phyloP scores from a whole-genome alignment of 2,113 vertebrate species.

The Coreoperca whiteheadi region DNA sequence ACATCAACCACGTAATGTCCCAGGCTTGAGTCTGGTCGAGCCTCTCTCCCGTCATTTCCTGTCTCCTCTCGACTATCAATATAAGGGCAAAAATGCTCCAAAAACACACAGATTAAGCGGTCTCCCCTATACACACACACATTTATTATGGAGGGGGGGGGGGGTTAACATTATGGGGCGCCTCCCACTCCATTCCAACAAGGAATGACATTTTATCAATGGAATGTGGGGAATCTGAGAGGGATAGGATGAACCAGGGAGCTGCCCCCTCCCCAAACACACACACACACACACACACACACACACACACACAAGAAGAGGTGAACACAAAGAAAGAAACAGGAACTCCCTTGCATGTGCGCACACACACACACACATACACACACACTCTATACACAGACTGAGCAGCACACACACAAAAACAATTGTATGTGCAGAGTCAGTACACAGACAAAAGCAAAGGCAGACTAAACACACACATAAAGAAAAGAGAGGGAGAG shows the following conservation, averaged over 20 bases:
- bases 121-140: background rate
- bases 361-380: constrained; percentile 28
- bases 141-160: background rate
- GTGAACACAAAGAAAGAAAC: constrained; percentile 63
- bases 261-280: constrained; percentile 50
- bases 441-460: constrained; percentile 51
- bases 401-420: constrained; percentile 8
- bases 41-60: background rate
- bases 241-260: constrained; percentile 60
- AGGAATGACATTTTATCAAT: constrained; percentile 72
- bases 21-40: background rate
- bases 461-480: constrained; percentile 61
- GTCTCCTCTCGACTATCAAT: background rate
- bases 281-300: constrained; percentile 43
- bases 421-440: constrained; percentile 38
- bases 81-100: background rate
- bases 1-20: background rate
- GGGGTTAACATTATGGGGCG: constrained; percentile 19
- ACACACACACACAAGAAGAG: constrained; percentile 49
- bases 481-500: constrained; percentile 26
- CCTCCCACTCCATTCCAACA: constrained; percentile 17
- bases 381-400: constrained; percentile 9
- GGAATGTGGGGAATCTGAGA: constrained; percentile 76
- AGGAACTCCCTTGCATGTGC: constrained; percentile 35
- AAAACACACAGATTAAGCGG: background rate